Percentiles rank a stretch among this genome's conserved stretches.
phyloP scores from a whole-genome alignment of 1,140 invertebrate genomes.

The Drosophila burlai region DNA sequence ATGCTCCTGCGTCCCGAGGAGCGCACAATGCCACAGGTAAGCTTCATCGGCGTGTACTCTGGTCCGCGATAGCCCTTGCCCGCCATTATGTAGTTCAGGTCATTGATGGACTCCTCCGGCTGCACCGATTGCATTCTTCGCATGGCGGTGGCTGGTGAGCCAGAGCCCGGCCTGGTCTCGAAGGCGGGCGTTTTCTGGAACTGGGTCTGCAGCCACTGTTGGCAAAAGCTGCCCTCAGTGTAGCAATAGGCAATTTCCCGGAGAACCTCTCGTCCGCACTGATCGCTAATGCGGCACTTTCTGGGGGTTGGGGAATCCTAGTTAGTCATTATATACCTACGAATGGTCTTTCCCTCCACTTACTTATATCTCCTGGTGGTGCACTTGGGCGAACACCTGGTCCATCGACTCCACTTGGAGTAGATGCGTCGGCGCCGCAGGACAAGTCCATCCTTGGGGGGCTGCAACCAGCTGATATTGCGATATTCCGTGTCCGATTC shows the following conservation, averaged over 20 bases:
- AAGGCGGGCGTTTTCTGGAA: constrained; percentile 68
- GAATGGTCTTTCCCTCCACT: constrained; percentile 1
- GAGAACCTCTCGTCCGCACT: constrained; percentile 91
- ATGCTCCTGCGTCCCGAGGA: constrained; percentile 79
- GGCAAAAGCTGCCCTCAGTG: constrained; percentile 91
- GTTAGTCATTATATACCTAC: no score
- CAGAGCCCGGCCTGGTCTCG: constrained; percentile 54
- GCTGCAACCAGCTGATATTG: constrained; percentile 37
- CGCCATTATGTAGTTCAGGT: constrained; percentile 75
- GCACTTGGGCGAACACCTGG: constrained; percentile 85
- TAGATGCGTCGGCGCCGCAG: constrained; percentile 65
- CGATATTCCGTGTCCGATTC: constrained; percentile 51
- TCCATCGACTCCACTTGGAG: constrained; percentile 86
- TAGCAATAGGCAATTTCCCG: constrained; percentile 94
- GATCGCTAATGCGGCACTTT: constrained; percentile 90
- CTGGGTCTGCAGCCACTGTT: constrained; percentile 89
- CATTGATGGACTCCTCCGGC: constrained; percentile 55
- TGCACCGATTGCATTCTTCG: constrained; percentile 55
- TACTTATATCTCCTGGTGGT: constrained; percentile 85
- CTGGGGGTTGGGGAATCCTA: constrained; percentile 81
- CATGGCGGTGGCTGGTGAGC: constrained; percentile 33
- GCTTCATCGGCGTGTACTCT: constrained; percentile 75
- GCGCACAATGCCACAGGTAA: constrained; percentile 72
- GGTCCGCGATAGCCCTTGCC: constrained; percentile 76
- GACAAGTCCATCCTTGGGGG: constrained; percentile 56